These are phyloP conservation scores for Discoglossus pictus DNA, from an alignment of 2,797 vertebrate species.

Conservation along the genomic window DNA sequence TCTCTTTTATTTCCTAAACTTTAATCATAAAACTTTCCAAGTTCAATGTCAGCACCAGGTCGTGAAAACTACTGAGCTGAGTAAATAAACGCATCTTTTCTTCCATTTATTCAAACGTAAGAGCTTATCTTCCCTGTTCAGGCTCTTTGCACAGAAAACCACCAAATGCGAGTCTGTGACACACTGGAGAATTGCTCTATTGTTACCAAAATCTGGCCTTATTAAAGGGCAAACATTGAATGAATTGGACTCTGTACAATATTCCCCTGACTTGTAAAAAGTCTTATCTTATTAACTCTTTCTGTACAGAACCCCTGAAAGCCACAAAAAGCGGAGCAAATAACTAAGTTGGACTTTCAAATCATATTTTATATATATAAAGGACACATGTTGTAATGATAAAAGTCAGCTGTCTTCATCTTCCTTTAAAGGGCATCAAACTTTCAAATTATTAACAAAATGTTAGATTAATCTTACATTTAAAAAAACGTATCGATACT, in stretches of 20 bases:
- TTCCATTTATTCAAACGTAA: constrained; percentile 6
- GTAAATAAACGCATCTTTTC: constrained; percentile 6
- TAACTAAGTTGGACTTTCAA: too few species aligned
- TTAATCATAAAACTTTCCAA: too few species aligned
- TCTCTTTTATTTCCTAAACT: too few species aligned
- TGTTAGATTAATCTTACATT: too few species aligned
- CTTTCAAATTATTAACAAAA: too few species aligned
- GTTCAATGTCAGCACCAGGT: constrained; percentile 5
- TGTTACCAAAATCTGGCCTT: constrained; percentile 24
- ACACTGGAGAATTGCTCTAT: constrained; percentile 19
- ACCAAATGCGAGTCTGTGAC: not conserved
- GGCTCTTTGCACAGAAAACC: constrained; percentile 7
- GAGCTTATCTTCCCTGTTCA: constrained; percentile 31
- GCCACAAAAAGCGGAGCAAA: too few species aligned
- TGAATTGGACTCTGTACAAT: constrained; percentile 1
- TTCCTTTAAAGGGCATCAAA: too few species aligned
- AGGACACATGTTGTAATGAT: too few species aligned
- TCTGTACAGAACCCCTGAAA: not conserved
- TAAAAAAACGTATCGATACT: too few species aligned
- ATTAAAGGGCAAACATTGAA: constrained; percentile 16
- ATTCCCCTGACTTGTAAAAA: not conserved
- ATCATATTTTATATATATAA: too few species aligned
- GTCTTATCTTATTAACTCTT: constrained; percentile 4
- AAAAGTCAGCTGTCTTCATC: too few species aligned
- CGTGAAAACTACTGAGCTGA: not conserved